phyloP scores from a whole-genome alignment of 2,888 invertebrate species.

The Phyllotreta striolata region DNA sequence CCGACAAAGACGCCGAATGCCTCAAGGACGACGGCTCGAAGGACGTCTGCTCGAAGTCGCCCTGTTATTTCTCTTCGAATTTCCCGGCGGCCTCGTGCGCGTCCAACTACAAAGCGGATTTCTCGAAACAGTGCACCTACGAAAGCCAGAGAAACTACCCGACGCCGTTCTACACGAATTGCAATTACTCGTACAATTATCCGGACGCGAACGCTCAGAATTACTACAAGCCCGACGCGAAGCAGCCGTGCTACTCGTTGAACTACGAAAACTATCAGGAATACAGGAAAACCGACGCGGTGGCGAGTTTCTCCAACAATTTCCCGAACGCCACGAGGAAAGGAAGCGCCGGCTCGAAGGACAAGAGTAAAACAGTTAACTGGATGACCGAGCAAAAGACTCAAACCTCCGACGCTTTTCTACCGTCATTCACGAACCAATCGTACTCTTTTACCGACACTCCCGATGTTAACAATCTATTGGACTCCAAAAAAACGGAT shows the following conservation, averaged over 20 bases:
- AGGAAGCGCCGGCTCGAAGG: conserved; percentile 30
- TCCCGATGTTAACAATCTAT: conserved; percentile 42
- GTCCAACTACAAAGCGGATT: conserved; percentile 27
- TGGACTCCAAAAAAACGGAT: conserved; percentile 49
- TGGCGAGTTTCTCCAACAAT: conserved; percentile 22
- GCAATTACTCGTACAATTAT: conserved; percentile 53
- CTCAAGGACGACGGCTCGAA: neutral
- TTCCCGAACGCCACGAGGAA: conserved; percentile 34
- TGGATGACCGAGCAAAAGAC: conserved; percentile 68
- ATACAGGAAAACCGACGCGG: conserved; percentile 45
- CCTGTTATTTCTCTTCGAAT: conserved; percentile 33
- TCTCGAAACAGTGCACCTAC: conserved; percentile 32
- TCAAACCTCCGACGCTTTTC: conserved; percentile 59
- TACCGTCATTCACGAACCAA: conserved; percentile 60
- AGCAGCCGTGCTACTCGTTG: conserved; percentile 46
- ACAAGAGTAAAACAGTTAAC: conserved; percentile 63
- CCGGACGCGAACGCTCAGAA: conserved; percentile 49
- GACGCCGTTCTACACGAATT: conserved; percentile 55
- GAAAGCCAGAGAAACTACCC: conserved; percentile 49
- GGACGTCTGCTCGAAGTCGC: conserved; percentile 20
- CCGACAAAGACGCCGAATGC: neutral
- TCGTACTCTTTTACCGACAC: conserved; percentile 51
- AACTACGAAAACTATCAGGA: conserved; percentile 54
- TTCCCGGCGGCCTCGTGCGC: conserved; percentile 28
- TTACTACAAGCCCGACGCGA: conserved; percentile 48